phyloP scores from a whole-genome alignment of 2,113 vertebrate species.

The Psittacara wagleri region DNA sequence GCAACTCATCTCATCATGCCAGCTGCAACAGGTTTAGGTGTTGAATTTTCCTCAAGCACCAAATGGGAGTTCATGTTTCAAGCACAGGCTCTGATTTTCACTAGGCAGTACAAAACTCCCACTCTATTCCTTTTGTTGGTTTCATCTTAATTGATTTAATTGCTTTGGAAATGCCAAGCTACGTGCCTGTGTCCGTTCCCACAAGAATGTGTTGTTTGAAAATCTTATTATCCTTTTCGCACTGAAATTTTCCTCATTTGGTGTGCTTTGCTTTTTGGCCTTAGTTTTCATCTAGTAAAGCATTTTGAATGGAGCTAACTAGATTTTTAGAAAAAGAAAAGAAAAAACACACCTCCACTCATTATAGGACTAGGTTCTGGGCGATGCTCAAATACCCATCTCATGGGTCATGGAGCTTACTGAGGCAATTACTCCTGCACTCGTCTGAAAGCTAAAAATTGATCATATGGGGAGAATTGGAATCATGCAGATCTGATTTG shows the following conservation, averaged over 20 bases:
- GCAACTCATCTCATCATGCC: accelerated
- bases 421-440: neutral
- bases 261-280: neutral
- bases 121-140: neutral
- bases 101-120: neutral
- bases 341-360: neutral
- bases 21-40: neutral
- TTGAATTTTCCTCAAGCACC: neutral
- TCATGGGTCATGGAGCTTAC: neutral
- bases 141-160: neutral
- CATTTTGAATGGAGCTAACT: neutral
- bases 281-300: neutral
- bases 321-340: neutral
- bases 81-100: neutral
- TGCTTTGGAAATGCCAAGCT: neutral
- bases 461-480: accelerated
- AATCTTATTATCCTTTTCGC: neutral
- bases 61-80: neutral
- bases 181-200: neutral
- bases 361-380: neutral
- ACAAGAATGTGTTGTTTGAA: neutral
- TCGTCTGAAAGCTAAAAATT: neutral
- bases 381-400: neutral
- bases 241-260: neutral
- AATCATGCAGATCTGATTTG: neutral